Evolutionary conservation across 2,888 invertebrate genomes (phyloP).

Genomic region (Lycia hirtaria): DNA sequence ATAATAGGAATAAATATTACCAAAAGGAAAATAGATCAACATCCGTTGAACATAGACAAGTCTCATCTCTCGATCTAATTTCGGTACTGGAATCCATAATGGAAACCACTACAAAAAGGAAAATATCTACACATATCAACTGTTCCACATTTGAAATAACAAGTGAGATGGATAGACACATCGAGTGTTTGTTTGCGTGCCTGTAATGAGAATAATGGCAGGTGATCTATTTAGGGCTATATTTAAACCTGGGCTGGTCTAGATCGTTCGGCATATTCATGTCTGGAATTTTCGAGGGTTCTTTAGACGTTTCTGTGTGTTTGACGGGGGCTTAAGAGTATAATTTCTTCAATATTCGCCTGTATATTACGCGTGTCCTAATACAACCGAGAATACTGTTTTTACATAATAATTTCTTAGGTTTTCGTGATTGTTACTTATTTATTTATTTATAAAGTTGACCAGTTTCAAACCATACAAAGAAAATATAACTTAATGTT

Average conservation of each 20-base stretch:
- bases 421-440: too few relatives aligned
- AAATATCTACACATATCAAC: background rate
- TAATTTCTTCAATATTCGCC: too few relatives aligned
- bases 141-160: conserved; percentile 19
- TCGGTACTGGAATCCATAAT: background rate
- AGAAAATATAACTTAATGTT: too few relatives aligned
- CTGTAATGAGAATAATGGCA: conserved; percentile 27
- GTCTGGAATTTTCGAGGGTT: background rate
- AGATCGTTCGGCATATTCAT: background rate
- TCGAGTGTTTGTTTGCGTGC: conserved; percentile 46
- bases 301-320: background rate
- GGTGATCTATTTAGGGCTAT: conserved; percentile 19
- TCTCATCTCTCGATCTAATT: background rate
- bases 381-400: too few relatives aligned
- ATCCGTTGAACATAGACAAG: background rate
- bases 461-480: too few relatives aligned
- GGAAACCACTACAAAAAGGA: conserved; percentile 2
- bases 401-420: too few relatives aligned
- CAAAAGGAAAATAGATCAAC: background rate
- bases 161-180: conserved; percentile 39
- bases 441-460: too few relatives aligned
- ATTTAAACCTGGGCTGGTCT: background rate
- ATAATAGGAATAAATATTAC: too few relatives aligned
- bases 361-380: too few relatives aligned
- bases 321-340: too few relatives aligned